Evolutionary conservation across 2,113 vertebrate genomes (phyloP).

Genomic region (Brachionichthys hirsutus): DNA sequence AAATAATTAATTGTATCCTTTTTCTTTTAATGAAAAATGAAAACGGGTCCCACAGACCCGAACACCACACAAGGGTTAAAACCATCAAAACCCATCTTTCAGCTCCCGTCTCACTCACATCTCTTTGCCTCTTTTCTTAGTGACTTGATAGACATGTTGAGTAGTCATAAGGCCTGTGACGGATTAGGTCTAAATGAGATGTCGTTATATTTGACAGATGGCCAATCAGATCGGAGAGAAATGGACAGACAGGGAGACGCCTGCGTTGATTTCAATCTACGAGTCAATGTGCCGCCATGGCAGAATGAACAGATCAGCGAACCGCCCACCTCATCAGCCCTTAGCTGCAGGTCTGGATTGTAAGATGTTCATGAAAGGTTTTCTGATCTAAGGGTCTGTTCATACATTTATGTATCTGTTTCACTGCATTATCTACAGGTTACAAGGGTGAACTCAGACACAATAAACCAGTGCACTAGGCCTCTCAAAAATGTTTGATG

Average conservation of each 20-base stretch:
- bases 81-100: conserved; percentile 72
- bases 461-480: background rate
- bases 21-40: too few species aligned
- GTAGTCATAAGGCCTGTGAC: conserved; percentile 75
- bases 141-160: conserved; percentile 83
- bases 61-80: too few species aligned
- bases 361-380: conserved; percentile 15
- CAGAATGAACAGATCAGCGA: conserved; percentile 38
- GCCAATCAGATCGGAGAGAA: conserved; percentile 49
- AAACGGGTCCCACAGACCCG: too few species aligned
- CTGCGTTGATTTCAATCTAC: conserved; percentile 26
- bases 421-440: background rate
- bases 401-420: background rate
- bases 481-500: too few species aligned
- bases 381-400: background rate
- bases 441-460: background rate
- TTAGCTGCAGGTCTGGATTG: conserved; percentile 26
- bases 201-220: conserved; percentile 73
- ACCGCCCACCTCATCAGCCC: conserved; percentile 31
- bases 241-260: conserved; percentile 61
- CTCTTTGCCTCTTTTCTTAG: conserved; percentile 64
- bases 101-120: conserved; percentile 60
- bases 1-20: too few species aligned
- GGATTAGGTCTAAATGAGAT: conserved; percentile 82
- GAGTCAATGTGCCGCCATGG: conserved; percentile 36